phyloP scores from a whole-genome alignment of 2,113 vertebrate genomes.

The Otocyon megalotis region DNA sequence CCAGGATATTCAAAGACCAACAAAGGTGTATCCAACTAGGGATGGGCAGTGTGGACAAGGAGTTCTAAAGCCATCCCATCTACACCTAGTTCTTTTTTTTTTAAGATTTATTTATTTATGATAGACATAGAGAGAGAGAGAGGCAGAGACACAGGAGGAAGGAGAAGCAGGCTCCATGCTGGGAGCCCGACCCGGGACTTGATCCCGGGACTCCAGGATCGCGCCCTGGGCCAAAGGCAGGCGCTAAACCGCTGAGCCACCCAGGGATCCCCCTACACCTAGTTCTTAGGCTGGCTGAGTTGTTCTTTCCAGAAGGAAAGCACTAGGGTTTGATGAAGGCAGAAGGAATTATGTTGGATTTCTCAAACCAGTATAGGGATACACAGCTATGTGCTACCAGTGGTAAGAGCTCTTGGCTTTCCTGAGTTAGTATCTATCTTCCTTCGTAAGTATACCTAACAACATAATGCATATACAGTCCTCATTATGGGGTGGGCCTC shows the following conservation, averaged over 20 bases:
- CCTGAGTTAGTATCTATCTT: background rate
- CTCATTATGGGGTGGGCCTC: too few relatives aligned
- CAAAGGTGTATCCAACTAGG: background rate
- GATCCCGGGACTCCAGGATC: too few relatives aligned
- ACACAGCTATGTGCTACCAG: background rate
- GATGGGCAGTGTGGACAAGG: background rate
- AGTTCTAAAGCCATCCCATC: background rate
- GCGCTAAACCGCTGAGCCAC: too few relatives aligned
- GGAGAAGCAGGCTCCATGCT: too few relatives aligned
- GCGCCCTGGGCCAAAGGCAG: too few relatives aligned
- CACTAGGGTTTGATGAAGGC: background rate
- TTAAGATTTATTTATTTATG: too few relatives aligned
- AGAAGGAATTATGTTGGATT: background rate
- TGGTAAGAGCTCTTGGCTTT: background rate
- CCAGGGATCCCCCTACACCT: too few relatives aligned
- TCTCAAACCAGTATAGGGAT: conserved; percentile 22
- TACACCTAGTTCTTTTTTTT: background rate
- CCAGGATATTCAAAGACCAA: background rate
- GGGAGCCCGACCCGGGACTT: too few relatives aligned
- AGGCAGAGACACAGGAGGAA: too few relatives aligned
- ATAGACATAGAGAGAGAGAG: too few relatives aligned
- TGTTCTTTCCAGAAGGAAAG: background rate
- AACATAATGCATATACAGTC: too few relatives aligned
- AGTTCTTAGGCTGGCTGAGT: background rate
- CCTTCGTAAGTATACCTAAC: background rate